Conservation (phyloP, 2,113 vertebrate genomes). For the Tetrax tetrax region DNA sequence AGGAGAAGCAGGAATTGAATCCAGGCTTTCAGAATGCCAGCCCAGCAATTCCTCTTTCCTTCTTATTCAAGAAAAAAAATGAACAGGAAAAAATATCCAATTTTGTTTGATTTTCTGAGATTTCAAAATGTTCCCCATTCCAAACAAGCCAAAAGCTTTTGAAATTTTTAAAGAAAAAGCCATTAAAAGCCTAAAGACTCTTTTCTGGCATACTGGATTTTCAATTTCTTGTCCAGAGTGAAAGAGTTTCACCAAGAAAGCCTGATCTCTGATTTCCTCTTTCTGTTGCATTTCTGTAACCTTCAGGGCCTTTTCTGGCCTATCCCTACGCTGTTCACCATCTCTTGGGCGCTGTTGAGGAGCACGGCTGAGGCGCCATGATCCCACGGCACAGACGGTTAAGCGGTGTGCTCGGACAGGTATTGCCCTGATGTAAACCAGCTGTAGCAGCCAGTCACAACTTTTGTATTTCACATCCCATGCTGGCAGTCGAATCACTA, state of each 20-base stretch:
- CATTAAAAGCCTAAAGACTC: not conserved
- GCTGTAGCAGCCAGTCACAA: not conserved
- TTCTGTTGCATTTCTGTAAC: not conserved
- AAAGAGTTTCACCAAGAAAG: not conserved
- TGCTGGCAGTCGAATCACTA: fast-evolving
- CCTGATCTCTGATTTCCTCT: not conserved
- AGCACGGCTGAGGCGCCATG: not conserved
- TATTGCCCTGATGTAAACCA: not conserved
- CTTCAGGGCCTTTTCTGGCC: not conserved
- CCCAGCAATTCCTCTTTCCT: not conserved
- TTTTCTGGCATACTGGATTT: not conserved
- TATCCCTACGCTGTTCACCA: not conserved
- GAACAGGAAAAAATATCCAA: not conserved
- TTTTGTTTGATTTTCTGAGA: not conserved
- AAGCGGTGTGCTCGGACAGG: not conserved
- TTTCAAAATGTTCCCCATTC: not conserved
- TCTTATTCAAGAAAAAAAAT: not conserved
- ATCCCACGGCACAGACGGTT: not conserved
- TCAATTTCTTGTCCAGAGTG: not conserved
- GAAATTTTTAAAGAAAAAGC: not conserved
- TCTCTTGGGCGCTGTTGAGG: not conserved
- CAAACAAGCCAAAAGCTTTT: not conserved
- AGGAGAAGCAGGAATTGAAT: not conserved
- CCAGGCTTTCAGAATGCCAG: not conserved
- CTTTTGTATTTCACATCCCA: not conserved